These are phyloP conservation scores for Haemorhous mexicanus DNA, from an alignment of 2,113 vertebrate genomes.

Conservation along the genomic window DNA sequence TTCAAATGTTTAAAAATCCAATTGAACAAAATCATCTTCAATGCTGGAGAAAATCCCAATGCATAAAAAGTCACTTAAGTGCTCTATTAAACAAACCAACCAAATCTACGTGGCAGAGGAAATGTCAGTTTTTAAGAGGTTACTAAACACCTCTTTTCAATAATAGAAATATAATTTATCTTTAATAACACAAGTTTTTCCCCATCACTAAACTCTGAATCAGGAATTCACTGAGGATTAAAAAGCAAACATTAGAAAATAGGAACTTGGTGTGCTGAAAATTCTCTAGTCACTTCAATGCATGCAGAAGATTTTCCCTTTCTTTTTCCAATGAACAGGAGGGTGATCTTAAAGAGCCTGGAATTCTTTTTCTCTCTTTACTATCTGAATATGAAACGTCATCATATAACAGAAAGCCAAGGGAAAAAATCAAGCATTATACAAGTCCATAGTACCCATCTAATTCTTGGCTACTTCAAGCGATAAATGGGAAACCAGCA, in stretches of 20 bases:
- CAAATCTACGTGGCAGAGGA: background rate
- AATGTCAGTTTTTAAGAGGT: background rate
- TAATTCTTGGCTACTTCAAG: background rate
- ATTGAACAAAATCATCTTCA: slow-evolving; percentile 3
- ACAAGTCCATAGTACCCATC: background rate
- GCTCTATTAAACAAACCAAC: slow-evolving; percentile 11
- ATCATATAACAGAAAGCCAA: background rate
- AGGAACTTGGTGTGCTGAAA: background rate
- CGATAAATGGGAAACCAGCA: background rate
- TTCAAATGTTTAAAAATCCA: slow-evolving; percentile 28
- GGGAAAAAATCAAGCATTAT: background rate
- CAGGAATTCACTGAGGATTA: background rate
- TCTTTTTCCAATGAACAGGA: background rate
- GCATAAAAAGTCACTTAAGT: slow-evolving; percentile 20
- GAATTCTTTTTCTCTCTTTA: background rate
- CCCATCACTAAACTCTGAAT: background rate
- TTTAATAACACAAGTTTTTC: background rate
- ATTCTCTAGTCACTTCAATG: background rate
- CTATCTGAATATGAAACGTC: background rate
- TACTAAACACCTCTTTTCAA: background rate
- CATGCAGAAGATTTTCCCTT: background rate
- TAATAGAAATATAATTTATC: background rate
- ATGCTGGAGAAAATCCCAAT: background rate
- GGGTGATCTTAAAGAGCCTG: background rate
- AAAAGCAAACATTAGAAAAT: slow-evolving; percentile 15